Conservation (phyloP, 1,140 invertebrate genomes). For the Nasonia vitripennis region DNA sequence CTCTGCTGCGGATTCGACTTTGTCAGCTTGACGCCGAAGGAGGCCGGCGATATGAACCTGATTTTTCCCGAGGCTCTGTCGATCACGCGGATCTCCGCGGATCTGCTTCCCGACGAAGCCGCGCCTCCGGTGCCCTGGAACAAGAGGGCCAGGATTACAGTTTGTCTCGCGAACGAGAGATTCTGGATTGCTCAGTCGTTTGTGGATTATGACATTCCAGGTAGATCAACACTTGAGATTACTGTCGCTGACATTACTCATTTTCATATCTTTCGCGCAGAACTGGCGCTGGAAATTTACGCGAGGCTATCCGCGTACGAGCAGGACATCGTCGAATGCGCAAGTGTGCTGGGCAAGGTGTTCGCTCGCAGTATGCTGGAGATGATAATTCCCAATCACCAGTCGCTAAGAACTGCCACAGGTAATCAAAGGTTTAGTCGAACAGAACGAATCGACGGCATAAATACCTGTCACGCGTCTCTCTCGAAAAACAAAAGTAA, state of each 20-base stretch:
- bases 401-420: slow-evolving; percentile 66
- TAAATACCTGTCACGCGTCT: too few species aligned
- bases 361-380: slow-evolving; percentile 75
- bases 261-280: background rate
- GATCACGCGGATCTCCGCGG: slow-evolving; percentile 39
- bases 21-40: slow-evolving; percentile 12
- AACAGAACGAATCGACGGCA: too few species aligned
- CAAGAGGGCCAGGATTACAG: slow-evolving; percentile 24
- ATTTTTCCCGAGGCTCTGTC: slow-evolving; percentile 46
- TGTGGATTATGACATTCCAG: slow-evolving; percentile 38
- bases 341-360: slow-evolving; percentile 75
- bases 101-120: slow-evolving; percentile 55
- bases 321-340: slow-evolving; percentile 77
- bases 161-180: slow-evolving; percentile 46
- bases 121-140: slow-evolving; percentile 50
- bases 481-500: too few species aligned
- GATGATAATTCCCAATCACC: slow-evolving; percentile 70
- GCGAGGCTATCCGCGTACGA: slow-evolving; percentile 71
- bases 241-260: too few species aligned
- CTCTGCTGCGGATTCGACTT: slow-evolving; percentile 36
- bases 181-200: background rate
- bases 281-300: slow-evolving; percentile 47
- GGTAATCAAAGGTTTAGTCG: slow-evolving; percentile 61
- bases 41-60: slow-evolving; percentile 9
- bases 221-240: background rate